phyloP scores from a whole-genome alignment of 1,140 invertebrate species.

The Rhagoletis zephyria region DNA sequence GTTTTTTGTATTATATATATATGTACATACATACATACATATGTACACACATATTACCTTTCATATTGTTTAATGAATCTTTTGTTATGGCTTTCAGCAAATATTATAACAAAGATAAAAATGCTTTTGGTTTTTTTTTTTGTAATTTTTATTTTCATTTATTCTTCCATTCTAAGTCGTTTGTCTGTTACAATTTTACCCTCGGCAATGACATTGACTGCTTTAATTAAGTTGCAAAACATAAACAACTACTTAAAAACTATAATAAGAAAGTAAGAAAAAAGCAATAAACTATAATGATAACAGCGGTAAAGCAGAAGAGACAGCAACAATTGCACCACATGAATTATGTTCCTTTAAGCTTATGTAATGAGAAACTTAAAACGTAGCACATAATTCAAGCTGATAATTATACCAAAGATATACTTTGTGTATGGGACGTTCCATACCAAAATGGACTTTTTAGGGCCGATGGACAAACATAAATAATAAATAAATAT shows the following conservation, averaged over 20 bases:
- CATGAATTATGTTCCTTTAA: neutral
- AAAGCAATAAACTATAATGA: conserved; percentile 3
- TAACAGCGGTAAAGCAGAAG: neutral
- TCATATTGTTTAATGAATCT: conserved; percentile 22
- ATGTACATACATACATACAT: neutral
- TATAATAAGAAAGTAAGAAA: neutral
- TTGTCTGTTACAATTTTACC: conserved; percentile 3
- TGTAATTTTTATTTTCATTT: conserved; percentile 34
- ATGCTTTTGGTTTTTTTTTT: conserved; percentile 14
- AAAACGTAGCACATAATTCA: conserved; percentile 24
- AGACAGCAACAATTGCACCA: conserved; percentile 13
- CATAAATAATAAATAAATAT: too few species aligned
- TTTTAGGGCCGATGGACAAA: too few species aligned
- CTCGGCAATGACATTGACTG: conserved; percentile 47
- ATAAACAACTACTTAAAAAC: conserved; percentile 8
- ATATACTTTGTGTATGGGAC: neutral
- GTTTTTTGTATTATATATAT: neutral
- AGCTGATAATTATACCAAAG: neutral
- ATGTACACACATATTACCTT: neutral
- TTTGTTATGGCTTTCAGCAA: conserved; percentile 23
- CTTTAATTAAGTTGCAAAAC: conserved; percentile 48
- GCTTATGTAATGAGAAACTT: conserved; percentile 10
- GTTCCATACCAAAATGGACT: too few species aligned
- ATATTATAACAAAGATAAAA: neutral
- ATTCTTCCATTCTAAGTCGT: neutral